Base-by-base conservation (phyloP, 2,888 invertebrate genomes). In the Dermolepida albohirtum region DNA sequence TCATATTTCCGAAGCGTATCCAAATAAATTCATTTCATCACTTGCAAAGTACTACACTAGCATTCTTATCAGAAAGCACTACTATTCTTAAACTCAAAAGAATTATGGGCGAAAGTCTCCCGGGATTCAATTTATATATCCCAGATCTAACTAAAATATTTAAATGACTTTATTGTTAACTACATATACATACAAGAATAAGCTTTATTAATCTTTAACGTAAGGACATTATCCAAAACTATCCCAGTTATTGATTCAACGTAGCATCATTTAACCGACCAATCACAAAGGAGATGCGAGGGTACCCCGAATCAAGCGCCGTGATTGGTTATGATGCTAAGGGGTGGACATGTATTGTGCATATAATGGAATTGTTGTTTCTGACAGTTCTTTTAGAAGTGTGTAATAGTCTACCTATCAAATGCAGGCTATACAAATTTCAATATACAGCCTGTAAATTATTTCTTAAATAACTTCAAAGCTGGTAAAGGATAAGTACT, bases 301-400 rank as follows among this genome's bases (percentile, higher is more conserved):
- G 41, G 52, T 47, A 22, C 14, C 5, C 10, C 40, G 12, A 49
- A 39, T 65, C 68, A 50, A 44, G 47, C 34, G 12, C 27, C 40
- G 17, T 22, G 50, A 22, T 69, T 55, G 64, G 74, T 49, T 68
- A 49, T 17, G 22, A 59, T 16, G 51, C 16, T 27, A 43, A 49
- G 39, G 40, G 41, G 52, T 52, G 51, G 47, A 64, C 40, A 54
- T 63, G 44, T 39, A 54, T 11, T 27, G 22, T 27, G 43, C 27
- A 27, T 7, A 66, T 17, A 59, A 50, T 65, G 54, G 67, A 47
- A 10, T 67, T 54, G 74, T 71, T 79, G 80, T 67, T 70, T 59
- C 34, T 77, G 80, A 77, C 79, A 79, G 76, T 70, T 73, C 65
- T 67, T 57, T 73, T 73, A 76, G 76, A 74, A 69, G 75, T 72